Conservation (phyloP, 2,797 vertebrate species). For the Anableps anableps region DNA sequence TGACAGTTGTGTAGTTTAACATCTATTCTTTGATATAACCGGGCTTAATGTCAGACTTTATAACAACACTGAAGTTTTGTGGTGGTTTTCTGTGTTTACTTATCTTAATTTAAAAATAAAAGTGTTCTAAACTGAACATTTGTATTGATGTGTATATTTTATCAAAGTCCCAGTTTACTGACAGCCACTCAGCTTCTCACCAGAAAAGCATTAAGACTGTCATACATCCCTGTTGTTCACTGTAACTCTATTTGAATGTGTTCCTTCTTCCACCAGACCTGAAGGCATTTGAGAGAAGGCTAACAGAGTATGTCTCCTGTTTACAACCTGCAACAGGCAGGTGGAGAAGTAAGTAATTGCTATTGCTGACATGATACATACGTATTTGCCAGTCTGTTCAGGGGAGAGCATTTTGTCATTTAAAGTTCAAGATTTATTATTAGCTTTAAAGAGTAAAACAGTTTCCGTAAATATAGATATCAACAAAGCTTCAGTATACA, state of each 20-base stretch:
- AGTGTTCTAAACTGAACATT: neutral
- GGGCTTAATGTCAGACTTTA: too few species aligned
- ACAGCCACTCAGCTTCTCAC: neutral
- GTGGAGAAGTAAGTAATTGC: constrained; percentile 94
- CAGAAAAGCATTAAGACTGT: neutral
- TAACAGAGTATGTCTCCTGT: constrained; percentile 98
- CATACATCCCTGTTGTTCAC: neutral
- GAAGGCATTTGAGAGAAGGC: constrained; percentile 98
- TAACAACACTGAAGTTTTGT: neutral
- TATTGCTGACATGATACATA: neutral
- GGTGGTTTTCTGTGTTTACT: neutral
- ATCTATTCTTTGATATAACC: neutral
- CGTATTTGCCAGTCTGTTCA: neutral
- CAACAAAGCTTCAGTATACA: neutral
- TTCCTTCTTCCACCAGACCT: constrained; percentile 84
- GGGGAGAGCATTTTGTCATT: neutral
- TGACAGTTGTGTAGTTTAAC: neutral
- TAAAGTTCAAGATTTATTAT: neutral
- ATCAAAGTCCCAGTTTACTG: neutral
- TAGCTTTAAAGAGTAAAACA: neutral
- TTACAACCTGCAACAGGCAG: constrained; percentile 98
- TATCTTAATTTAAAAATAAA: neutral
- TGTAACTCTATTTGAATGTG: neutral
- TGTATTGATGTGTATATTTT: neutral
- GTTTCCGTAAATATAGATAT: neutral